These are phyloP conservation scores for Aurelia aurita DNA, from an alignment of 30 jellyfish, hydroid and myxozoan genomes.

Conservation along the genomic window DNA sequence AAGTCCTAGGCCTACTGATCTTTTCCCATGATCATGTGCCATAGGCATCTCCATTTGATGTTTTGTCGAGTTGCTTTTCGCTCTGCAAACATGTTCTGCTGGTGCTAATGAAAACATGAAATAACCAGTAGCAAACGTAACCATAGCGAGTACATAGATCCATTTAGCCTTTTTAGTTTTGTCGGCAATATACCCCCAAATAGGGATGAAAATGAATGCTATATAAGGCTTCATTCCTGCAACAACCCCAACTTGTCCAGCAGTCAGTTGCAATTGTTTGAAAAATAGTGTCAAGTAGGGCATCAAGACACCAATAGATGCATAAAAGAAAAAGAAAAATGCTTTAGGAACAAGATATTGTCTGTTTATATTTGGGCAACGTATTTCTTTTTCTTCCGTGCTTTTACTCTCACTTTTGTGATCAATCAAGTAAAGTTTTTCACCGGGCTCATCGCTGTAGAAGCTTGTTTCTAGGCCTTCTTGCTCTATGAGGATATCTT, in stretches of 20 bases:
- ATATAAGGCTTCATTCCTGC: slow-evolving; percentile 96
- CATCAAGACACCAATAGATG: slow-evolving; percentile 91
- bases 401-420: slow-evolving; percentile 37
- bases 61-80: slow-evolving; percentile 80
- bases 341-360: slow-evolving; percentile 76
- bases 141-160: slow-evolving; percentile 76
- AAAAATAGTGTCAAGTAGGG: slow-evolving; percentile 85
- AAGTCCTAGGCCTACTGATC: neutral
- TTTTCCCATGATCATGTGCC: slow-evolving; percentile 74
- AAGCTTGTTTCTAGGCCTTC: slow-evolving; percentile 64
- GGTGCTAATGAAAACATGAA: slow-evolving; percentile 90
- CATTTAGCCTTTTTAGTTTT: slow-evolving; percentile 76
- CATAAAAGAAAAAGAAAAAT: slow-evolving; percentile 91
- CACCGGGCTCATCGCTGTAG: slow-evolving; percentile 75
- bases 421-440: slow-evolving; percentile 52
- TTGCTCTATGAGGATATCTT: slow-evolving; percentile 65
- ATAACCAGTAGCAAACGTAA: slow-evolving; percentile 91
- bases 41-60: slow-evolving; percentile 68
- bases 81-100: slow-evolving; percentile 85
- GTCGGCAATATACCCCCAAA: slow-evolving; percentile 97
- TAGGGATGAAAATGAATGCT: slow-evolving; percentile 87
- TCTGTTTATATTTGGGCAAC: slow-evolving; percentile 77
- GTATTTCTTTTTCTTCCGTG: slow-evolving; percentile 22
- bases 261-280: slow-evolving; percentile 86
- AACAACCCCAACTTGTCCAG: slow-evolving; percentile 94